Evolutionary conservation across 2,888 invertebrate genomes (phyloP), one percentile per base, ranked within the genome.

Genomic region (Tromatobia lineatoria): DNA sequence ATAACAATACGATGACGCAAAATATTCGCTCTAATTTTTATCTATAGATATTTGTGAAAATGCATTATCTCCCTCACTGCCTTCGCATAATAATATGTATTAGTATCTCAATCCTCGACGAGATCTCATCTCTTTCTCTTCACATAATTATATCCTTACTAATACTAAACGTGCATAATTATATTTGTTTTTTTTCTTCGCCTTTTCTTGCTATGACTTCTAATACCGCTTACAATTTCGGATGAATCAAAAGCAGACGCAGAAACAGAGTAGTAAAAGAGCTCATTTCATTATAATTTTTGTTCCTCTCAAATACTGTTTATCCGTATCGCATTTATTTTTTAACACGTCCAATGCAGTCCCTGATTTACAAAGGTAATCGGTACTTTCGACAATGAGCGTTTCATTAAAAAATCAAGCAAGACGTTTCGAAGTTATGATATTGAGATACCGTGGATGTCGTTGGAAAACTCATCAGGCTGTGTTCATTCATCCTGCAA

Each of bases 161-260:
- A 91, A 91, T 91, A 91, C 91, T 91, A 92, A 86, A 91, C 89
- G 90, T 91, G 89, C 89, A 90, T 88, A 90, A 89, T 91, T 88
- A 90, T 89, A 38, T 38, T 87, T 88, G 78, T 84, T 88, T 59
- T 82, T 79, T 75, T 47, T n/a, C n/a, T 82, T 73, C 70, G 38
- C 4, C 29, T 82, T 73, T 74, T 70, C 50, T 71, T 70, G 74
- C 82, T 81, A 86, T 85, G 85, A 80, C 67, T 83, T 80, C 82
- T 86, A 89, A 88, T 87, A 81, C 85, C 88, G 88, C 88, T 91
- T 89, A 89, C 86, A 85, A 86, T 85, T 86, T 87, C 87, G 73
- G 82, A 87, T 89, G 82, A 87, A 89, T 90, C 91, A 88, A 86
- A 87, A 91, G 88, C 83, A 85, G 82, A 87, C 83, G 88, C 85